Percentiles rank a stretch among this genome's conserved stretches.
phyloP scores from a whole-genome alignment of 2,113 vertebrate species.

The Anhinga rufa region DNA sequence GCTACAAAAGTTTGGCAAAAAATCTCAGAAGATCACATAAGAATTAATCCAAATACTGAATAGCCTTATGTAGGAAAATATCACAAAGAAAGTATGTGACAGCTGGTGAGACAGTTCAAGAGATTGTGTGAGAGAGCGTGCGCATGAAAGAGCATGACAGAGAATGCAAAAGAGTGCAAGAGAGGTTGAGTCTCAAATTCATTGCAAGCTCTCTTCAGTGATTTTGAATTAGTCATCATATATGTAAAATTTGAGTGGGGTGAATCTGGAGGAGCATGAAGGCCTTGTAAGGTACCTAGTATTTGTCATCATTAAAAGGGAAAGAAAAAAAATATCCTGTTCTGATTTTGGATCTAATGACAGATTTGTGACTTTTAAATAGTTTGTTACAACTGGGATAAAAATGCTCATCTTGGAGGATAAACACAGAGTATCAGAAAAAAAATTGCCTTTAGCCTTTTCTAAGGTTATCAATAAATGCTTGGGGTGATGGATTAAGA shows the following conservation, averaged over 20 bases:
- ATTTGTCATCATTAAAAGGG: background rate
- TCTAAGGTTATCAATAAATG: background rate
- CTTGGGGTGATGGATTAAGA: background rate
- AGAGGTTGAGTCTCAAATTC: background rate
- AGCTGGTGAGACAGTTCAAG: background rate
- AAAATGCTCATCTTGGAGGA: background rate
- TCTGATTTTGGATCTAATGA: background rate
- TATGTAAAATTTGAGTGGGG: background rate
- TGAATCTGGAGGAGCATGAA: background rate
- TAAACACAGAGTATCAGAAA: background rate
- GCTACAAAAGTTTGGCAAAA: background rate
- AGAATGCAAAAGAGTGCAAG: background rate
- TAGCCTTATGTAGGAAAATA: background rate
- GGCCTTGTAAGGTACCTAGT: background rate
- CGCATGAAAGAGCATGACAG: background rate
- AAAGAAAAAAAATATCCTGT: background rate
- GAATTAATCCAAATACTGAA: background rate
- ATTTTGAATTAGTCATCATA: background rate
- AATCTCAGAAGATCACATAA: background rate
- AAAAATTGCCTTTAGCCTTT: background rate
- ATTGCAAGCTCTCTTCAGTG: background rate
- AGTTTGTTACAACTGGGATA: background rate
- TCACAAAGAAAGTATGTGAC: background rate
- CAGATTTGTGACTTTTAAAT: background rate
- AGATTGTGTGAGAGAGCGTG: background rate